These are phyloP conservation scores for Scaptomyza flava DNA, from an alignment of 2,888 invertebrate genomes.

Conservation along the genomic window DNA sequence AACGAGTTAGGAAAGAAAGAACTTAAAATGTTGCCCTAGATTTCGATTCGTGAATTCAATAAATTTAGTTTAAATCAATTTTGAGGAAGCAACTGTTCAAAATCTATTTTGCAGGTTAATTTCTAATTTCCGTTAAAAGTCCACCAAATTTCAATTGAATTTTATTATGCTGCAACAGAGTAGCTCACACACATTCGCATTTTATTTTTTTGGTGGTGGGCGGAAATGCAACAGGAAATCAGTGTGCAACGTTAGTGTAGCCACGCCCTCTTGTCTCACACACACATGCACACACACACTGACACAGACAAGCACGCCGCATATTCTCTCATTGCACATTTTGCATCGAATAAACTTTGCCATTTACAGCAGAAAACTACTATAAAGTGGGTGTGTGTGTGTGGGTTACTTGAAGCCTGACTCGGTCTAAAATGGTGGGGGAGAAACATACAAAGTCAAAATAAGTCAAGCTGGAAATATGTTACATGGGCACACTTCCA, in stretches of 20 bases:
- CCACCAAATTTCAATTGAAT: slow-evolving; percentile 65
- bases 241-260: slow-evolving; percentile 57
- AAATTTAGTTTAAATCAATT: slow-evolving; percentile 24
- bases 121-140: slow-evolving; percentile 60
- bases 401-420: slow-evolving; percentile 14
- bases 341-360: slow-evolving; percentile 77
- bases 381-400: slow-evolving; percentile 27
- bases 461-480: slow-evolving; percentile 78
- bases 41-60: slow-evolving; percentile 8
- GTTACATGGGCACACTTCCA: slow-evolving; percentile 52
- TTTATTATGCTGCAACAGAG: slow-evolving; percentile 43
- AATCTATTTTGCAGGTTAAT: slow-evolving; percentile 63
- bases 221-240: slow-evolving; percentile 73
- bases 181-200: background rate
- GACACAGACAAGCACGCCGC: slow-evolving; percentile 30
- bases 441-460: slow-evolving; percentile 65
- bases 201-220: background rate
- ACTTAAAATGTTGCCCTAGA: slow-evolving; percentile 5
- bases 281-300: slow-evolving; percentile 1
- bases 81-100: slow-evolving; percentile 20
- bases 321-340: slow-evolving; percentile 68
- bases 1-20: background rate
- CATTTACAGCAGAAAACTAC: slow-evolving; percentile 49
- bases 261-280: slow-evolving; percentile 28
- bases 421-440: slow-evolving; percentile 8